phyloP scores from a whole-genome alignment of 2,797 vertebrate species.

The Sardinella longiceps region DNA sequence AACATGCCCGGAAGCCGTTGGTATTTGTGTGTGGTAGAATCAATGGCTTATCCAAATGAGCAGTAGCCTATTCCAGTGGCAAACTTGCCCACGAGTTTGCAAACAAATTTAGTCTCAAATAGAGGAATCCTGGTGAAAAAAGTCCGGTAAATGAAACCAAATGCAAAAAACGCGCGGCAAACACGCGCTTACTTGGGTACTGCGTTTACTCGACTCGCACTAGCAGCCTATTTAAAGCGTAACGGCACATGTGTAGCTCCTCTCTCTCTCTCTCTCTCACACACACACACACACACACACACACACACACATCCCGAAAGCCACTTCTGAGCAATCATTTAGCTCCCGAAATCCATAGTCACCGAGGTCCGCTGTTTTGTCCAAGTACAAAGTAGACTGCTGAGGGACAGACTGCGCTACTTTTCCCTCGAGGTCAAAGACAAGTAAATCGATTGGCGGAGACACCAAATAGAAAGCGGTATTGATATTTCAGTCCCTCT shows the following conservation, averaged over 20 bases:
- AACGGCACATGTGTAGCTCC: background rate
- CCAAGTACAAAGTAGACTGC: background rate
- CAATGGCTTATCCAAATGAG: background rate
- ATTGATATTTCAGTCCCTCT: background rate
- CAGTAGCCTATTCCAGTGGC: background rate
- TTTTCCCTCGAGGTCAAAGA: background rate
- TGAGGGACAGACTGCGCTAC: background rate
- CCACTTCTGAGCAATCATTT: background rate
- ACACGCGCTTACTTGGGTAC: background rate
- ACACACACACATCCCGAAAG: background rate
- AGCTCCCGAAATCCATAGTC: background rate
- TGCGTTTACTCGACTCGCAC: background rate
- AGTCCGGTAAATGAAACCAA: background rate
- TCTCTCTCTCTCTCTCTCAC: too few relatives aligned
- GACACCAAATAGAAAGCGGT: background rate
- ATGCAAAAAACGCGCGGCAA: background rate
- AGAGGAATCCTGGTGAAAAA: background rate
- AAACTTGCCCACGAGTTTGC: background rate
- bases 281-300: background rate
- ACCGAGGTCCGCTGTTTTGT: background rate
- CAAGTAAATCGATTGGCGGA: background rate
- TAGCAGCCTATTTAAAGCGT: background rate
- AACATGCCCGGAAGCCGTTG: background rate
- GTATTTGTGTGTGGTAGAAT: background rate
- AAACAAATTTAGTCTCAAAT: background rate